Conservation (phyloP, 2,113 vertebrate genomes). For the Lophochroa leadbeateri region DNA sequence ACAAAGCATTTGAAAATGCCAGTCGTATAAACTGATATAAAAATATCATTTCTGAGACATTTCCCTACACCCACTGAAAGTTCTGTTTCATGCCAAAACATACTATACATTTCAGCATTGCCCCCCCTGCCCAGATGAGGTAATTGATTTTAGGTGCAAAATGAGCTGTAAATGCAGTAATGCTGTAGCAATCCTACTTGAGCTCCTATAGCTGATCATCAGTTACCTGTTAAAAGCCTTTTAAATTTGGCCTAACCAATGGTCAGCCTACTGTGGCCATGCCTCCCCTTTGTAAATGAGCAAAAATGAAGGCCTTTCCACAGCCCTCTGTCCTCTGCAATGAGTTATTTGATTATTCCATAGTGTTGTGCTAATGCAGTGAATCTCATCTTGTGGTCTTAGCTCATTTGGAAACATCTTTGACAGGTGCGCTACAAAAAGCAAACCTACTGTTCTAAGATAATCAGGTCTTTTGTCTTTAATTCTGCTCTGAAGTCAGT, state of each 20-base stretch:
- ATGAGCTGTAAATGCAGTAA: not conserved
- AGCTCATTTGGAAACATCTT: not conserved
- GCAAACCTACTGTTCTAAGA: not conserved
- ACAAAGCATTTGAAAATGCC: conserved; percentile 24
- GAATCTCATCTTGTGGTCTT: not conserved
- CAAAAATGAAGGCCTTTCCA: not conserved
- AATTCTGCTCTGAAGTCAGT: not conserved
- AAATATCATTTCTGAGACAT: not conserved
- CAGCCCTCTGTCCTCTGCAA: not conserved
- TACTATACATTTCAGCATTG: not conserved
- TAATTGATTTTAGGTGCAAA: not conserved
- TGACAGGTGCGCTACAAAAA: not conserved
- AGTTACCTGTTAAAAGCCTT: not conserved
- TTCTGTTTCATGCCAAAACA: not conserved
- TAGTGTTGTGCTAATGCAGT: not conserved
- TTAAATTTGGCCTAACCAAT: not conserved
- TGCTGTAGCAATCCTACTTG: not conserved
- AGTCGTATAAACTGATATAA: not conserved
- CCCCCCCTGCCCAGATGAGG: not conserved
- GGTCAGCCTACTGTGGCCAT: not conserved
- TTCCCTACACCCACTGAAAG: not conserved
- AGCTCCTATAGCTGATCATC: not conserved
- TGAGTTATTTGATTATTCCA: not conserved
- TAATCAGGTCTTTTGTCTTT: not conserved
- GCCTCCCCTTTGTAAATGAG: not conserved